These are phyloP conservation scores for Pelecanoides urinatrix DNA, from an alignment of 2,113 vertebrate species.

Conservation along the genomic window DNA sequence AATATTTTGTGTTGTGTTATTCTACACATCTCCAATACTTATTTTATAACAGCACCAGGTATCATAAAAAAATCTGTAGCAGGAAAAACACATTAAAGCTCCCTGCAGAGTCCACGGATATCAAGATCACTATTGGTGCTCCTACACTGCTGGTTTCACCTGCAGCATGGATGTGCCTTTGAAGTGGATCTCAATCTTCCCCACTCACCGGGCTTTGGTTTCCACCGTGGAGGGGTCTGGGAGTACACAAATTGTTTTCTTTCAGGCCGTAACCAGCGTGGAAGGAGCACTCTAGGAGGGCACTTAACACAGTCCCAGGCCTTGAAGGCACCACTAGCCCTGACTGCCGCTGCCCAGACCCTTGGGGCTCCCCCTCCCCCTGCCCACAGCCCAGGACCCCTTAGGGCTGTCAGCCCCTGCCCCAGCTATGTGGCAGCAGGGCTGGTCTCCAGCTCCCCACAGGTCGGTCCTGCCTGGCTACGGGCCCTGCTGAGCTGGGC, in stretches of 20 bases:
- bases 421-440: fast-evolving
- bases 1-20: neutral
- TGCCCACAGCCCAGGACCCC: neutral
- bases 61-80: neutral
- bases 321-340: neutral
- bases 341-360: neutral
- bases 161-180: neutral
- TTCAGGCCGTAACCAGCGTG: neutral
- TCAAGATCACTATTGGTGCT: neutral
- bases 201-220: neutral
- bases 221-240: neutral
- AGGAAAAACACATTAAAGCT: neutral
- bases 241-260: neutral
- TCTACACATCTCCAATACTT: neutral
- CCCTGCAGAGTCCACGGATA: neutral
- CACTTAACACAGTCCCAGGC: no score
- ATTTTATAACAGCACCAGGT: neutral
- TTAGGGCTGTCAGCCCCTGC: fast-evolving
- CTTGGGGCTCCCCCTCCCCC: neutral
- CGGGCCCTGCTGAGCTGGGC: fast-evolving
- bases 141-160: neutral
- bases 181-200: neutral
- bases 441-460: neutral
- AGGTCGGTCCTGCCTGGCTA: no score
- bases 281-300: neutral